phyloP scores from a whole-genome alignment of 2,888 invertebrate genomes.

The Microplitis manilae region DNA sequence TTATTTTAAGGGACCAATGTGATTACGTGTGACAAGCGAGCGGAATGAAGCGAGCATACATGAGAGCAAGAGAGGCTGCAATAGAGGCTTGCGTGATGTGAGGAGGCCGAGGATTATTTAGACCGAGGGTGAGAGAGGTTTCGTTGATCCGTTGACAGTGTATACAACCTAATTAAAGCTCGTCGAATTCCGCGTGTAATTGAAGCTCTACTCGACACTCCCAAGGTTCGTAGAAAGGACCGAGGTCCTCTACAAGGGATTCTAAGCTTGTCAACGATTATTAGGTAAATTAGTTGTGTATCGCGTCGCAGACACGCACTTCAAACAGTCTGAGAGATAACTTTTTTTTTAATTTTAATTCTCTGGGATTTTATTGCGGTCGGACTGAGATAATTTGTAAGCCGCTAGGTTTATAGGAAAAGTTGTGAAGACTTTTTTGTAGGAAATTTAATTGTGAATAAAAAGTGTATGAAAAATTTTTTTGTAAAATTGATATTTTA shows the following conservation, averaged over 20 bases:
- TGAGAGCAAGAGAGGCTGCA: background rate
- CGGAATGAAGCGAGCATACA: background rate
- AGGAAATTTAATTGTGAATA: too few relatives aligned
- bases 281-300: constrained; percentile 28
- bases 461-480: too few relatives aligned
- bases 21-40: constrained; percentile 20
- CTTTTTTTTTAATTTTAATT: background rate
- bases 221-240: constrained; percentile 27
- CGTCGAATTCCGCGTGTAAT: constrained; percentile 60
- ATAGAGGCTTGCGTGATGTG: background rate
- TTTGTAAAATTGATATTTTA: too few relatives aligned
- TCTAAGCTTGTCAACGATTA: constrained; percentile 10
- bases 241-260: background rate
- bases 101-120: constrained; percentile 8
- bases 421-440: too few relatives aligned
- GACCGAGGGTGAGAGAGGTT: constrained; percentile 3
- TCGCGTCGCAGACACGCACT: background rate
- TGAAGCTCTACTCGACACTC: constrained; percentile 57
- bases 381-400: too few relatives aligned
- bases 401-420: too few relatives aligned
- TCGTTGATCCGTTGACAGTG: constrained; percentile 46
- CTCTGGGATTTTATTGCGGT: background rate
- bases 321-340: background rate
- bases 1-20: constrained; percentile 29
- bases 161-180: constrained; percentile 60